A percentile compares a stretch with the other conserved stretches of the same genome.
These are phyloP conservation scores for Gobionotothen gibberifrons DNA, from an alignment of 2,797 vertebrate genomes.

Conservation along the genomic window DNA sequence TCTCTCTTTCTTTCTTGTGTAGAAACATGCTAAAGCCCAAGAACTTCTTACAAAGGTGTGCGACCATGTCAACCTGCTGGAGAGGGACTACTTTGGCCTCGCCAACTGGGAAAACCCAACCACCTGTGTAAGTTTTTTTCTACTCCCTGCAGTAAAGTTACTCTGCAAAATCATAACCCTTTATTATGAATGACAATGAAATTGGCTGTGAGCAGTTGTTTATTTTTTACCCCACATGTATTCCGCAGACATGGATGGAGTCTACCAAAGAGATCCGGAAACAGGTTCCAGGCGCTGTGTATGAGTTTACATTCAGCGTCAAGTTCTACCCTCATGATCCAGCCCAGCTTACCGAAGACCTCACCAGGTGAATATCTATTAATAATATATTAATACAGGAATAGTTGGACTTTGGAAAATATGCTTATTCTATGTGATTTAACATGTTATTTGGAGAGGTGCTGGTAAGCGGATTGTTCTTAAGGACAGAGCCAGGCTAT, in stretches of 20 bases:
- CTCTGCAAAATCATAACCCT: neutral
- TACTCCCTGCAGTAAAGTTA: neutral
- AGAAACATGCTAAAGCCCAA: conserved; percentile 96
- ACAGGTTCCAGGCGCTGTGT: conserved; percentile 91
- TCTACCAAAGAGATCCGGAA: conserved; percentile 94
- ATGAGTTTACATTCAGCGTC: conserved; percentile 94
- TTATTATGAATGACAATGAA: neutral
- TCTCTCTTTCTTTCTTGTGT: conserved; percentile 23
- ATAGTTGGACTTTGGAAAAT: neutral
- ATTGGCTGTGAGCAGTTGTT: neutral
- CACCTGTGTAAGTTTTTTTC: conserved; percentile 83
- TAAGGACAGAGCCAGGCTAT: neutral
- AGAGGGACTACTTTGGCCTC: conserved; percentile 96
- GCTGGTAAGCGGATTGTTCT: neutral
- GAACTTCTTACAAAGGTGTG: conserved; percentile 93
- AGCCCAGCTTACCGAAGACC: conserved; percentile 94
- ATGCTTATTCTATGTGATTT: neutral
- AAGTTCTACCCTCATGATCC: conserved; percentile 98
- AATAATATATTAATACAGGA: neutral
- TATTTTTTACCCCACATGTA: neutral
- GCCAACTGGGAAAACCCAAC: conserved; percentile 88
- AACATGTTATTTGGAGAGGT: neutral
- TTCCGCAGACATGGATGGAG: conserved; percentile 93
- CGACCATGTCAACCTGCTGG: conserved; percentile 94
- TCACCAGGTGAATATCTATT: conserved; percentile 89